phyloP scores from a whole-genome alignment of 2,888 invertebrate genomes.

The Bellardia pandia region DNA sequence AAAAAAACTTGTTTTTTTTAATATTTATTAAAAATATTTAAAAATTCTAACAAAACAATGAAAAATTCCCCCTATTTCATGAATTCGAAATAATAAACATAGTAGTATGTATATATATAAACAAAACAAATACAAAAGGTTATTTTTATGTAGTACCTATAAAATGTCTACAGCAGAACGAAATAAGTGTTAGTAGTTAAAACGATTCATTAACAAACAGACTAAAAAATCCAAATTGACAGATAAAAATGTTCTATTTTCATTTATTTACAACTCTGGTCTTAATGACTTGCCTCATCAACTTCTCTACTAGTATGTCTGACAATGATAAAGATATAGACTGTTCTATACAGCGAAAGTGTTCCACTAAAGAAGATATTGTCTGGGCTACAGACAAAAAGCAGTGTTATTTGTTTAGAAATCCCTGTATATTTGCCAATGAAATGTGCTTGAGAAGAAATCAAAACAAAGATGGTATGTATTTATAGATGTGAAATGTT shows the following conservation, averaged over 20 bases:
- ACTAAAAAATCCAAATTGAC: background rate
- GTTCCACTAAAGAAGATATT: slow-evolving; percentile 49
- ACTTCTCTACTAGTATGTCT: background rate
- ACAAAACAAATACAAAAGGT: background rate
- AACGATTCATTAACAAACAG: background rate
- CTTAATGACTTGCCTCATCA: background rate
- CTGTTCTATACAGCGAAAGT: slow-evolving; percentile 38
- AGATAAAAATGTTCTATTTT: slow-evolving; percentile 35
- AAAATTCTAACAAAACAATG: slow-evolving; percentile 24
- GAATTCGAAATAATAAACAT: background rate
- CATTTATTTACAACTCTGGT: slow-evolving; percentile 15
- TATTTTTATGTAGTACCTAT: slow-evolving; percentile 5
- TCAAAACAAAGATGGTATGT: slow-evolving; percentile 40
- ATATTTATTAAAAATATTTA: slow-evolving; percentile 11
- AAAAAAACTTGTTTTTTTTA: slow-evolving; percentile 9
- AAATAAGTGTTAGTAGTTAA: slow-evolving; percentile 30
- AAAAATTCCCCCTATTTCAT: slow-evolving; percentile 36
- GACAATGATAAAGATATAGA: slow-evolving; percentile 13
- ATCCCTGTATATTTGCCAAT: slow-evolving; percentile 50
- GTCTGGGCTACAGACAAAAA: slow-evolving; percentile 49
- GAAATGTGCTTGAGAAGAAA: slow-evolving; percentile 51
- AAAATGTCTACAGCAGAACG: background rate
- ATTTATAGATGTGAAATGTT: background rate
- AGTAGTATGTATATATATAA: no score
- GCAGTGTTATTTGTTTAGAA: slow-evolving; percentile 59